Base-by-base conservation (phyloP, 2,797 vertebrate species). In the Enteromius mattozi region DNA sequence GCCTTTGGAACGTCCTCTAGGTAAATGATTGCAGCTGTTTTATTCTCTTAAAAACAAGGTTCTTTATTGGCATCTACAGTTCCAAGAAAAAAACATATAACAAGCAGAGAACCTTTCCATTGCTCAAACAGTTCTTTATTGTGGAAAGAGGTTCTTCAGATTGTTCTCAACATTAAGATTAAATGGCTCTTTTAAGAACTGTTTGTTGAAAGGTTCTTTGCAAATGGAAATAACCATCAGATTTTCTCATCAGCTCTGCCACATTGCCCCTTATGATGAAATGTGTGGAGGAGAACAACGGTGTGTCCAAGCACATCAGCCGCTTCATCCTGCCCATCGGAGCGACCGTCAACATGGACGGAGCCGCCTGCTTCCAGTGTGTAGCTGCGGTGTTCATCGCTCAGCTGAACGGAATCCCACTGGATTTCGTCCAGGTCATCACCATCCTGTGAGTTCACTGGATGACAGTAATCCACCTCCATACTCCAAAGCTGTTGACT, bases 291-390 rank as follows among this genome's bases (percentile, higher is more conserved):
- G 97, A 98, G 90, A 96, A 94, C 24, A 98, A 98, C 0, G 96
- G 96, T 0, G 92, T 97, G 3, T 94, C 95, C 19, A 97, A 95
- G 85, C 96, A 97, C 78, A 97, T 98, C 92, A 97, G 97, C 89
- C 96, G 96, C 3, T 98, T 98, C 88, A 96, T 98, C 90, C 93
- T 98, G 59, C 97, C 97, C 78, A 98, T 98, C 0, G 97, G 97
- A 0, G 97, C 97, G 14, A 98, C 97, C 0, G 96, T 98, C 84
- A 98, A 98, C 94, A 98, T 98, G 97, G 97, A 98, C 0, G 97
- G 97, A 0, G 97, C 97, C 0, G 97, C 97, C 0, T 95, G 96
- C 40, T 98, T 98, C 92, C 97, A 98, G 94, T 97, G 97, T 1
- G 97, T 97, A 82, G 97, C 97, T 0, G 93, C 97, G 0, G 97